Base-by-base conservation (phyloP, 2,888 invertebrate genomes). In the Ochlodes sylvanus region DNA sequence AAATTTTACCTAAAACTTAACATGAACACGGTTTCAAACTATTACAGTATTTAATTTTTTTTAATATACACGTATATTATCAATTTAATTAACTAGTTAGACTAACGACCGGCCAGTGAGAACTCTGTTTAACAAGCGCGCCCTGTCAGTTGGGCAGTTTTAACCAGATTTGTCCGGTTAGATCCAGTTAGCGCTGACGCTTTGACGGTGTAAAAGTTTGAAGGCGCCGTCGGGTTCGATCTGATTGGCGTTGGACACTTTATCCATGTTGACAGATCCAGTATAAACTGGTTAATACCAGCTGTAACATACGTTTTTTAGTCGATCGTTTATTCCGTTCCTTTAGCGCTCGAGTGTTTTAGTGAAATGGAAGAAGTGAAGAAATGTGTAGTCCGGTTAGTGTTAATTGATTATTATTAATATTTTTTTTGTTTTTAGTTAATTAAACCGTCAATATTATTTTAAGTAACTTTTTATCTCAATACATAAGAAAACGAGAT, bases 101-200 rank as follows among this genome's bases (percentile, higher is more conserved):
- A 27, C 7, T 19, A 34, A 15, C 19, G 17, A 5, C 32, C 27
- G 6, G 14, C 2, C 7, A 52, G 52, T 27, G 14, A 61, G 50
- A 61, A 32, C 14, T 34, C 50, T 52, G 41, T 41, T 52, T 52
- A 41, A 38, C 50, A 61, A 50, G 34, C 34, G 5, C n/a, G 7
- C 9, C 50, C 32, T 17, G 52, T 15, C 42, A 60, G 44, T 34
- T 38, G 63, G 54, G 54, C 75, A 69, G 78, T 76, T 77, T 70
- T 81, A 84, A 85, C 83, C 67, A 76, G 77, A 82, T 83, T 81
- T 75, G 70, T 66, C 74, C 72, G 75, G 76, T 75, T 80, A 76
- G 74, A 78, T 77, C 78, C 75, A 76, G 84, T 78, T 79, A 68
- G 70, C 34, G 68, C 56, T 63, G 68, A 71, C 54, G 71, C 69